Base-by-base conservation (phyloP, 2,113 vertebrate species). In the Meriones unguiculatus region DNA sequence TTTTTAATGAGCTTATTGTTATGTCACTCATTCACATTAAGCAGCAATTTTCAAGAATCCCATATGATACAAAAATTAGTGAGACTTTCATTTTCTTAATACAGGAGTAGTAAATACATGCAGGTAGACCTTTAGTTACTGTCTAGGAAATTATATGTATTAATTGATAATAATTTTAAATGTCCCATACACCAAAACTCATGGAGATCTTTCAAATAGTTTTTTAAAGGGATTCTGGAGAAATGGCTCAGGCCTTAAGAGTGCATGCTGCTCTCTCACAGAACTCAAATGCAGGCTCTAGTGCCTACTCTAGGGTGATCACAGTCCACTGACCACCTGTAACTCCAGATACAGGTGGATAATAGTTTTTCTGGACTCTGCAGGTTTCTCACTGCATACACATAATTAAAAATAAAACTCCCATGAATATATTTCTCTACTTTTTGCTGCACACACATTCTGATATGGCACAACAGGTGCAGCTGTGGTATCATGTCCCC, bases 241-340 rank as follows among this genome's bases (percentile, higher is more conserved):
- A 84, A 2, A 64, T 28, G 22, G 13, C 35, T 84, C 57, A 3
- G 2, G 10, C 12, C 7, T 54, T n/a, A n/a, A 24, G 15, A 57
- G 2, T 81, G 4, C 3, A 81, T 81, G 18, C 35, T 62, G 41
- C 2, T 46, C 41, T 76, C 46, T 20, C 13, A 46, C 4, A 76
- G 25, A 22, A 50, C 13, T 50, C 25, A 30, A 50, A 28, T 28
- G 14, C 20, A 25, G 80, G 11, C 25, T 12, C 35, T 8, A 38
- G 20, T 22, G 14, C 20, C 57, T 38, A 38, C 35, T 62, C 22
- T 22, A 82, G 5, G 22, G 1, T 80, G 35, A 12, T 62, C 57
- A 38, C 35, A 62, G 35, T 62, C 3, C 5, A 12, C 2, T 6
- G 15, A 3, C 1, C 2, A 12, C 1, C 12, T 38, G 4, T 25